Evolutionary conservation across 1,140 invertebrate species (phyloP), one percentile per base, ranked within the genome.

Genomic region (Sycophila sp.): DNA sequence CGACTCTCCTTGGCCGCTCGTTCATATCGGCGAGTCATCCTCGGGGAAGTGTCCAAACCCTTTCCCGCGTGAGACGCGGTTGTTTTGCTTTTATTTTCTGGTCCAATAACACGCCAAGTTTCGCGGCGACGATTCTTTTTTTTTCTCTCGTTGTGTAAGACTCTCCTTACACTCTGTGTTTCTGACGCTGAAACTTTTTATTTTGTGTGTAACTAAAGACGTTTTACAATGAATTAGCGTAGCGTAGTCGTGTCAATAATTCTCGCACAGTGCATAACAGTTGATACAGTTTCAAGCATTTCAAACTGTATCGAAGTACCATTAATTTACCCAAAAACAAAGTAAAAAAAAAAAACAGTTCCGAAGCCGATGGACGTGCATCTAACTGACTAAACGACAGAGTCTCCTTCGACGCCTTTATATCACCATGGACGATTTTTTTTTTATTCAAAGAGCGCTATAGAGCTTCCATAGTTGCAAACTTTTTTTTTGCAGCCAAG

Each of bases 271-370:
- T 59, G 32, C 34, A 82, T 83, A 83, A 83, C 81, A 81, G 80
- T 84, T 83, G 80, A 83, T 84, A 83, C 81, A 85, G 81, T 84
- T 83, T 81, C 78, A 81, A 75, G 79, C 62, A 77, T 78, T 84
- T 84, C 83, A 84, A 84, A 82, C 83, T 84, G 83, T 85, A 85
- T 75, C 68, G 64, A 76, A 72, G n/a, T n/a, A n/a, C n/a, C n/a
- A n/a, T n/a, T n/a, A n/a, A n/a, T n/a, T n/a, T n/a, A n/a, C n/a
- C n/a, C n/a, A n/a, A n/a, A n/a, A n/a, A n/a, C n/a, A n/a, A n/a
- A n/a, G n/a, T n/a, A n/a, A n/a, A n/a, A n/a, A n/a, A n/a, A n/a
- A n/a, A n/a, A n/a, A n/a, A n/a, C n/a, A n/a, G 59, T 49, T 73
- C 67, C 55, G 30, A 75, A 64, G 26, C 7, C 26, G 13, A 49